Conservation (phyloP, 2,888 invertebrate species). For the Agrochola circellaris region DNA sequence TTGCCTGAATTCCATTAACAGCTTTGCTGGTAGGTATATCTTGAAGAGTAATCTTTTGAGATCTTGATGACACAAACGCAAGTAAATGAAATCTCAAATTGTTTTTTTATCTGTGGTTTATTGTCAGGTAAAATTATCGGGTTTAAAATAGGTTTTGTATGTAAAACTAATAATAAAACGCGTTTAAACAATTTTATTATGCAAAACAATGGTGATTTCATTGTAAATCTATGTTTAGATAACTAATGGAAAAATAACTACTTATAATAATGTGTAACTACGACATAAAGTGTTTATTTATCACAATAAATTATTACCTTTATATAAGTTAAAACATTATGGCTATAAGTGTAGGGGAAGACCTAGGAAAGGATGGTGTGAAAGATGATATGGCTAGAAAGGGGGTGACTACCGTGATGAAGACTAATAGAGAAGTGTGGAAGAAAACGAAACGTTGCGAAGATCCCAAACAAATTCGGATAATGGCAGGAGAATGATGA, state of each 20-base stretch:
- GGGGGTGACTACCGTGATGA: not conserved
- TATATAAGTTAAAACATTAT: not conserved
- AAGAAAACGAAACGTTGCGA: too few species aligned
- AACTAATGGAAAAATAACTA: conserved; percentile 27
- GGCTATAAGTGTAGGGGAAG: not conserved
- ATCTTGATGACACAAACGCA: conserved; percentile 29
- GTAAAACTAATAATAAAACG: conserved; percentile 22
- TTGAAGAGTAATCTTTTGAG: conserved; percentile 21
- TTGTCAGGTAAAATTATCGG: not conserved
- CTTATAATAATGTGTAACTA: not conserved
- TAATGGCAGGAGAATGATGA: not conserved
- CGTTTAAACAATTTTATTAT: conserved; percentile 15
- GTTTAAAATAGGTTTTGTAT: conserved; percentile 14
- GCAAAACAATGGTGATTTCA: conserved; percentile 31
- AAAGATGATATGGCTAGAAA: not conserved
- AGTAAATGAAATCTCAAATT: not conserved
- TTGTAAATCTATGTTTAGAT: conserved; percentile 14
- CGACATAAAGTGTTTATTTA: conserved; percentile 13
- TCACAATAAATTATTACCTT: not conserved
- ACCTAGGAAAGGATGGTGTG: not conserved
- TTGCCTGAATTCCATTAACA: conserved; percentile 45
- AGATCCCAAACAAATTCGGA: not conserved
- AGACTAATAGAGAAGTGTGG: not conserved
- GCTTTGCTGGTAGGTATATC: not conserved
- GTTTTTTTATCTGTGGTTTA: conserved; percentile 17